These are phyloP conservation scores for Pseudomyrmex gracilis DNA, from an alignment of 1,140 invertebrate genomes.

Conservation along the genomic window DNA sequence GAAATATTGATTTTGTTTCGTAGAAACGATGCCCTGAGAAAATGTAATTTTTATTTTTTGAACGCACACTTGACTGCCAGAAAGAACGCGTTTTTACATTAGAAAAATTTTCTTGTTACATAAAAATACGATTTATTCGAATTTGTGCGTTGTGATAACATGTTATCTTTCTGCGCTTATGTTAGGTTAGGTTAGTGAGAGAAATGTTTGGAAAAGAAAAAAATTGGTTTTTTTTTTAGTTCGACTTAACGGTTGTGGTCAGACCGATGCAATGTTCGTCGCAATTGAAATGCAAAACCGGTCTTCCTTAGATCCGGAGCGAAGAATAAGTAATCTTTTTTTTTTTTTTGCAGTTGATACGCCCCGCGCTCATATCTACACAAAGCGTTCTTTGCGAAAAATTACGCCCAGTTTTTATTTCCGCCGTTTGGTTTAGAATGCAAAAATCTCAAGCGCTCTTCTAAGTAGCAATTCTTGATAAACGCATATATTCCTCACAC, in stretches of 20 bases:
- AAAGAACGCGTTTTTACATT: neutral
- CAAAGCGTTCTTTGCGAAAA: conserved; percentile 2
- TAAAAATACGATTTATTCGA: neutral
- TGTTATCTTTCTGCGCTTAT: neutral
- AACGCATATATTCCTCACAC: neutral
- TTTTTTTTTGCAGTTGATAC: neutral
- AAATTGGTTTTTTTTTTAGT: conserved; percentile 48
- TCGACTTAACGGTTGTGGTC: conserved; percentile 60
- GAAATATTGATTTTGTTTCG: no score
- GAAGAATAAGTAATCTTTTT: neutral
- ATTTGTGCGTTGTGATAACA: neutral
- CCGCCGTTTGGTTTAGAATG: conserved; percentile 9
- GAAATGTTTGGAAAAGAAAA: neutral
- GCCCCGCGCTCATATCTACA: neutral
- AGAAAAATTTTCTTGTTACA: neutral
- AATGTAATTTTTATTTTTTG: neutral
- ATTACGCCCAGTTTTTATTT: conserved; percentile 9
- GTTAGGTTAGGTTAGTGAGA: no score
- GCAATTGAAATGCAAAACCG: conserved; percentile 56
- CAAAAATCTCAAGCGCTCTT: neutral
- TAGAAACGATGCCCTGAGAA: neutral
- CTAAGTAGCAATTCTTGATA: neutral
- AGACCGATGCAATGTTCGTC: conserved; percentile 33
- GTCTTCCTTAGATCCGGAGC: conserved; percentile 32
- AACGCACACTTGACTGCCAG: neutral